Evolutionary conservation across 2,888 invertebrate species (phyloP).

Genomic region (Liodrosophila aerea): DNA sequence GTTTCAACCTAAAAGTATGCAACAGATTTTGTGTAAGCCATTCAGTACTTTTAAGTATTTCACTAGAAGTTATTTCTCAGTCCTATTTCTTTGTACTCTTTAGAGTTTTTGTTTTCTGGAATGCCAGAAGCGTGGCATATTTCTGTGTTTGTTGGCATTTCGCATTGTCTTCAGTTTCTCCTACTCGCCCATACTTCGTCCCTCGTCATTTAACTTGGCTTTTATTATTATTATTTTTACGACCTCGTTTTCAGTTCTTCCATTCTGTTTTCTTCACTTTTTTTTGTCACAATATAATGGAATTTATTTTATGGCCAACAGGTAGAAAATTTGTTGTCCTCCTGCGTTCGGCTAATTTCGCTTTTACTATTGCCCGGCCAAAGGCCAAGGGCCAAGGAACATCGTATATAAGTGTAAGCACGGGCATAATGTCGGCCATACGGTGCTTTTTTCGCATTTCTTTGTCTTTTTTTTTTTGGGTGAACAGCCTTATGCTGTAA

Average conservation of each 20-base stretch:
- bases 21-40: not conserved
- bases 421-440: conserved; percentile 55
- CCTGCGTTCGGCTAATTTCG: conserved; percentile 69
- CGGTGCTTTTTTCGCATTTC: conserved; percentile 20
- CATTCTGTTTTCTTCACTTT: not conserved
- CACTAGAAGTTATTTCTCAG: not conserved
- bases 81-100: not conserved
- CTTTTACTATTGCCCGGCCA: conserved; percentile 66
- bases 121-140: conserved; percentile 8
- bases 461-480: conserved; percentile 9
- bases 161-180: conserved; percentile 28
- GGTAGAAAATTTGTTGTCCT: conserved; percentile 76
- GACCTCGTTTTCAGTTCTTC: conserved; percentile 45
- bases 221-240: conserved; percentile 77
- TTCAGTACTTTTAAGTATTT: too few relatives aligned
- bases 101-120: not conserved
- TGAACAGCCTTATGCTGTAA: conserved; percentile 36
- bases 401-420: conserved; percentile 47
- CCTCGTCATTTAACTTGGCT: conserved; percentile 68
- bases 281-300: conserved; percentile 69
- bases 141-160: conserved; percentile 40
- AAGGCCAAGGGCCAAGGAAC: conserved; percentile 45
- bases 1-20: not conserved
- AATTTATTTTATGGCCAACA: conserved; percentile 79
- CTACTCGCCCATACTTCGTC: not conserved